These are phyloP conservation scores for Limnephilus rhombicus DNA, from an alignment of 2,888 invertebrate genomes.

Conservation along the genomic window DNA sequence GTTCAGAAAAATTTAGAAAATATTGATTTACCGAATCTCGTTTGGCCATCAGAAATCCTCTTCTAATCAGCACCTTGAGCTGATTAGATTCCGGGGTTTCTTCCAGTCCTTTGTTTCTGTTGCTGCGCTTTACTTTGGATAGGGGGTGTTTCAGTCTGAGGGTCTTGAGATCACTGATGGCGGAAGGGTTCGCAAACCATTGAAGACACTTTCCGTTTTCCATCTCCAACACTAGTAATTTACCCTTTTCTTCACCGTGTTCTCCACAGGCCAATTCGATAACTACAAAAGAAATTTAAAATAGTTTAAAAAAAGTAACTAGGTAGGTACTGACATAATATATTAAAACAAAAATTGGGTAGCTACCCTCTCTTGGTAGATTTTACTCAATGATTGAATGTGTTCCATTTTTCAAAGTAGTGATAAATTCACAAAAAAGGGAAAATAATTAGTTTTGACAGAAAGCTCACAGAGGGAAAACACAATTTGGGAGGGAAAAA, in stretches of 20 bases:
- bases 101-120: constrained; percentile 76
- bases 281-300: constrained; percentile 77
- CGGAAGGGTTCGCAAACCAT: constrained; percentile 82
- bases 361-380: background rate
- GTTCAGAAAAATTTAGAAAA: background rate
- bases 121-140: constrained; percentile 73
- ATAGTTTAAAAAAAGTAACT: background rate
- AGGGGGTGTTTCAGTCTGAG: constrained; percentile 79
- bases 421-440: background rate
- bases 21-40: constrained; percentile 80
- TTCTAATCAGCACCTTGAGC: constrained; percentile 82
- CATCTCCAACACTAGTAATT: constrained; percentile 80
- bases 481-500: too few relatives aligned
- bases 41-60: constrained; percentile 86
- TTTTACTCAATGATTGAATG: background rate
- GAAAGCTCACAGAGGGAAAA: background rate
- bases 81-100: constrained; percentile 86
- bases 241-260: constrained; percentile 89
- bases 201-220: constrained; percentile 83
- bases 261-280: constrained; percentile 96
- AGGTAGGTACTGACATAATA: background rate
- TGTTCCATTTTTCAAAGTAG: background rate
- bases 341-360: constrained; percentile 4
- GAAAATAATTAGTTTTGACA: background rate
- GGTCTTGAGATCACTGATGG: constrained; percentile 78